Conservation (phyloP, 2,888 invertebrate species). For the Strigamia crassipes region DNA sequence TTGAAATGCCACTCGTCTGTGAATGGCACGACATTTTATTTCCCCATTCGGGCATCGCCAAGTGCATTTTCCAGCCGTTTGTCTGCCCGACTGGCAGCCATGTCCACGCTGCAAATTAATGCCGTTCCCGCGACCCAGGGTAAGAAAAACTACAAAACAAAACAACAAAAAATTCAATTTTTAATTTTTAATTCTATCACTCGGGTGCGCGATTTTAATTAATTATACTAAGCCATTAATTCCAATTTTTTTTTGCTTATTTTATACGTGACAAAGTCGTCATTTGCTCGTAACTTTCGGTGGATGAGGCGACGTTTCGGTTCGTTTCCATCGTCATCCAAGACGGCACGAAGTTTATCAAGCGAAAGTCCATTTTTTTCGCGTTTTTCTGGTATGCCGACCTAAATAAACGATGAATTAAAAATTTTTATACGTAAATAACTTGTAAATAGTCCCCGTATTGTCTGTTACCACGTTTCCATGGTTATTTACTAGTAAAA, state of each 20-base stretch:
- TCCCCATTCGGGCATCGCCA: not conserved
- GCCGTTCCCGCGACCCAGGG: not conserved
- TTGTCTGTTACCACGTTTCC: not conserved
- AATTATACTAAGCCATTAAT: too few relatives aligned
- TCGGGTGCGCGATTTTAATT: too few relatives aligned
- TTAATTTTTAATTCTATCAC: too few relatives aligned
- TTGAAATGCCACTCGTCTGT: not conserved
- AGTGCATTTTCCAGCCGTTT: not conserved
- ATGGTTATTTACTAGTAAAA: not conserved
- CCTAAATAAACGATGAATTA: not conserved
- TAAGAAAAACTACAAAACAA: too few relatives aligned
- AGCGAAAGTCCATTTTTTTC: not conserved
- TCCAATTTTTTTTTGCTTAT: not conserved
- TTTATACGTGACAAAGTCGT: not conserved
- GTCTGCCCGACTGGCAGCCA: not conserved
- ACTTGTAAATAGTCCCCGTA: too few relatives aligned
- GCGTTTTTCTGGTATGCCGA: not conserved
- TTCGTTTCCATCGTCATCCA: not conserved
- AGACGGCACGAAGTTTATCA: not conserved
- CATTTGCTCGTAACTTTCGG: not conserved
- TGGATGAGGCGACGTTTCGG: constrained; percentile 23
- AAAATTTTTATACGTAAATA: too few relatives aligned
- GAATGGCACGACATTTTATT: constrained; percentile 5
- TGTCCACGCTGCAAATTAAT: not conserved
- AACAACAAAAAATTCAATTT: too few relatives aligned